Percentiles rank a stretch among this genome's conserved stretches.
Conservation (phyloP, 2,797 vertebrate genomes). For the Pelochelys cantorii region DNA sequence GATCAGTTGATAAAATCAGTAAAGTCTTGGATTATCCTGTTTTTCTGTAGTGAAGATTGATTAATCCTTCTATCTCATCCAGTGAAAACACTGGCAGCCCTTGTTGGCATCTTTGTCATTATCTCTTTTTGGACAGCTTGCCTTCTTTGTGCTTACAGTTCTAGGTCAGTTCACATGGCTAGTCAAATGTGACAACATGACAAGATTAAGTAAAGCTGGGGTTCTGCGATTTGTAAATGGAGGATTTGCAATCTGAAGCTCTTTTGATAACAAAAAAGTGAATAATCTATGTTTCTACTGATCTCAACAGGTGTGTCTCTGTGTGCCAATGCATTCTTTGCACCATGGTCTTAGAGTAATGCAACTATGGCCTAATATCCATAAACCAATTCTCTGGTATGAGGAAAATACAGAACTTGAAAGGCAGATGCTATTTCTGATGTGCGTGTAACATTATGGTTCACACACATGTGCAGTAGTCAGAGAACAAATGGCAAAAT, state of each 20-base stretch:
- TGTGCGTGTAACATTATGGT: neutral
- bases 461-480: neutral
- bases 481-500: neutral
- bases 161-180: slow-evolving; percentile 71
- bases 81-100: slow-evolving; percentile 45
- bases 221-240: slow-evolving; percentile 73
- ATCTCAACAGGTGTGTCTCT: slow-evolving; percentile 26
- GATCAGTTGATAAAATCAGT: slow-evolving; percentile 45
- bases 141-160: slow-evolving; percentile 47
- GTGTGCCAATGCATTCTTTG: neutral
- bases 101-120: slow-evolving; percentile 59
- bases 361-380: neutral
- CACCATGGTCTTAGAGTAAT: neutral
- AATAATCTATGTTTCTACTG: slow-evolving; percentile 45
- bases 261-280: slow-evolving; percentile 65
- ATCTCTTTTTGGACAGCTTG: slow-evolving; percentile 62
- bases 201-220: slow-evolving; percentile 75
- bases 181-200: slow-evolving; percentile 73
- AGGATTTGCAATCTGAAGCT: slow-evolving; percentile 58
- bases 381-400: neutral
- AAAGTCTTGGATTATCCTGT: slow-evolving; percentile 39
- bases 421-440: neutral
- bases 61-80: slow-evolving; percentile 47
- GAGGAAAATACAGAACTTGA: neutral
- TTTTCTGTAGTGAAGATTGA: slow-evolving; percentile 32